phyloP scores from a whole-genome alignment of 2,113 vertebrate species.

The Rhadina sibilatrix region DNA sequence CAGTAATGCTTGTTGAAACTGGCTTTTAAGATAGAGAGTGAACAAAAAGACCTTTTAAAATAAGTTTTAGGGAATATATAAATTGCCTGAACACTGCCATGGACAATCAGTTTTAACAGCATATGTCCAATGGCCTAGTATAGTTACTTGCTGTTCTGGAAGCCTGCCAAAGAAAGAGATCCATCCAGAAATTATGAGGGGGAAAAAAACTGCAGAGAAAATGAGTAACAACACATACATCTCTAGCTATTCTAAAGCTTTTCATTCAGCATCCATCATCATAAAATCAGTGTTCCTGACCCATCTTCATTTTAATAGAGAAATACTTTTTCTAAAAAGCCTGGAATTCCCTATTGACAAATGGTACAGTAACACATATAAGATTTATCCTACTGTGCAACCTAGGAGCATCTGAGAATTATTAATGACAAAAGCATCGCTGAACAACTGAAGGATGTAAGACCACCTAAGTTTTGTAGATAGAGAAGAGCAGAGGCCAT shows the following conservation, averaged over 20 bases:
- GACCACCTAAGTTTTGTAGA: not conserved
- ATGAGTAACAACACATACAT: not conserved
- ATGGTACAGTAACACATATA: not conserved
- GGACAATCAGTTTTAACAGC: slow-evolving; percentile 31
- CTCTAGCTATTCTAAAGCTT: not conserved
- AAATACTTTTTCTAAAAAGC: not conserved
- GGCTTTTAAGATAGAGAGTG: not conserved
- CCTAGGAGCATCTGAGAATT: not conserved
- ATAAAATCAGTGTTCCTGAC: not conserved
- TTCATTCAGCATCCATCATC: not conserved
- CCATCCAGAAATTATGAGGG: not conserved
- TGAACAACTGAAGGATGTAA: not conserved
- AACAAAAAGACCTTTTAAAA: slow-evolving; percentile 34
- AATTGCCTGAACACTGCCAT: not conserved
- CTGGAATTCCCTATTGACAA: not conserved
- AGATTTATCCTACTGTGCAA: not conserved
- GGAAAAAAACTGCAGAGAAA: not conserved
- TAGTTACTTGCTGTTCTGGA: not conserved
- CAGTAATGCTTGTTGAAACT: slow-evolving; percentile 13
- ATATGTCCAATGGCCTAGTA: not conserved
- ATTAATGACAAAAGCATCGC: not conserved
- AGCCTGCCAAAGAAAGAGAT: not conserved
- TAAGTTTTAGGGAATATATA: slow-evolving; percentile 26
- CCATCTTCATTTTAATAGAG: not conserved
- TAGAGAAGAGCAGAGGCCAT: not conserved